These are phyloP conservation scores for Dermatophagoides farinae DNA, from an alignment of 1,140 invertebrate genomes.

Conservation along the genomic window DNA sequence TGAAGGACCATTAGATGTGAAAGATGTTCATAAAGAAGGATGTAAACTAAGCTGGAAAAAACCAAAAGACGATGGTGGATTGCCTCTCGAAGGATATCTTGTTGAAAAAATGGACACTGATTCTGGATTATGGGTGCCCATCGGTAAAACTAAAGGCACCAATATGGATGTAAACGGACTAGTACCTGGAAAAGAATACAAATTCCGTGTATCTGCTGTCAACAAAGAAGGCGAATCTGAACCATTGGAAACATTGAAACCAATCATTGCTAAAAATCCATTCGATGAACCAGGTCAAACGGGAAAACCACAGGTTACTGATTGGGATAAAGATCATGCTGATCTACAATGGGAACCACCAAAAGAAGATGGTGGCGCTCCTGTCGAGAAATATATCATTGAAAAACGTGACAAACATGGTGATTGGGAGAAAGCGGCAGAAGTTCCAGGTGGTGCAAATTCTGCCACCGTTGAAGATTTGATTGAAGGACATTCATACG, in stretches of 20 bases:
- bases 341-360: constrained; percentile 81
- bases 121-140: constrained; percentile 75
- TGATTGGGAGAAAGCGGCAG: constrained; percentile 81
- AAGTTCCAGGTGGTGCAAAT: constrained; percentile 55
- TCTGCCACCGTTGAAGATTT: constrained; percentile 67
- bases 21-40: constrained; percentile 75
- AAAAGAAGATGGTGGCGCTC: constrained; percentile 71
- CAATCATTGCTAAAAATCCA: constrained; percentile 75
- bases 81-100: constrained; percentile 77
- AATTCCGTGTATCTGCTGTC: constrained; percentile 92
- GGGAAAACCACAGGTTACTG: constrained; percentile 64
- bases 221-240: constrained; percentile 95
- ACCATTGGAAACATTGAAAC: constrained; percentile 57
- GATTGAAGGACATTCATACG: constrained; percentile 68
- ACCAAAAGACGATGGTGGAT: constrained; percentile 77
- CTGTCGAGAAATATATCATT: constrained; percentile 64
- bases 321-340: constrained; percentile 81
- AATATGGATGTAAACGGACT: constrained; percentile 64
- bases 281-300: constrained; percentile 89
- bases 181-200: constrained; percentile 86
- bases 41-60: constrained; percentile 79
- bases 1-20: constrained; percentile 60
- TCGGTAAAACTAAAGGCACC: constrained; percentile 59
- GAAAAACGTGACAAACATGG: constrained; percentile 87
- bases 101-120: constrained; percentile 83